Evolutionary conservation across 1,140 invertebrate species (phyloP), one percentile per base, ranked within the genome.

Genomic region (Diachasmimorpha longicaudata): DNA sequence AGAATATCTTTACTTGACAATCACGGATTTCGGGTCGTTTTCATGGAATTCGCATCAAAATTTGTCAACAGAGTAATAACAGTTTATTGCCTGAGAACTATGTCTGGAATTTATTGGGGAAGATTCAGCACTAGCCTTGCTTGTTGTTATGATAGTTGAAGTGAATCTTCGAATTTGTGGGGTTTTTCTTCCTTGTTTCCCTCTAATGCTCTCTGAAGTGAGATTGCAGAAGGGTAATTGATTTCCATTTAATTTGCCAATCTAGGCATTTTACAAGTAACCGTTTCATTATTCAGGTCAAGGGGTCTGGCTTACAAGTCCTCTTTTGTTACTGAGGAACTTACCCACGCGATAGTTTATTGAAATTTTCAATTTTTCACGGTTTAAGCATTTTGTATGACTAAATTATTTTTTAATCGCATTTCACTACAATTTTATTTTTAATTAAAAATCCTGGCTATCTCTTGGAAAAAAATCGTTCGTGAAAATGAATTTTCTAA

Each of bases 231-330:
- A 46, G 46, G 44, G 58, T 77, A 75, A 77, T 77, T 79, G 74
- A 11, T 70, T 72, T 39, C 31, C 42, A 79, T 79, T 68, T 66
- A 75, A 81, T 71, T 66, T 79, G 76, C 79, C 74, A 11, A 55
- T 46, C 63, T 77, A 72, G 72, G 76, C 70, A 78, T 37, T 78
- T 72, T 78, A 25, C 52, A 80, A 81, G 70, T 67, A 77, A 79
- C 70, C 73, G 52, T 74, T 78, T 78, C 77, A 74, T 25, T 71
- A 83, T 82, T 68, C 74, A 75, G 81, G 80, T 82, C 80, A 81
- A 81, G 80, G 71, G 80, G 79, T 79, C 78, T 82, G 70, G 79
- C 77, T 78, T 78, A 77, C 75, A 80, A 75, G 78, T 79, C 63
- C 72, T 74, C 77, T 80, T 79, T 37, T 71, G 71, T 75, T 78